These are phyloP conservation scores for Acropternis orthonyx DNA, from an alignment of 2,797 vertebrate genomes.

Conservation along the genomic window DNA sequence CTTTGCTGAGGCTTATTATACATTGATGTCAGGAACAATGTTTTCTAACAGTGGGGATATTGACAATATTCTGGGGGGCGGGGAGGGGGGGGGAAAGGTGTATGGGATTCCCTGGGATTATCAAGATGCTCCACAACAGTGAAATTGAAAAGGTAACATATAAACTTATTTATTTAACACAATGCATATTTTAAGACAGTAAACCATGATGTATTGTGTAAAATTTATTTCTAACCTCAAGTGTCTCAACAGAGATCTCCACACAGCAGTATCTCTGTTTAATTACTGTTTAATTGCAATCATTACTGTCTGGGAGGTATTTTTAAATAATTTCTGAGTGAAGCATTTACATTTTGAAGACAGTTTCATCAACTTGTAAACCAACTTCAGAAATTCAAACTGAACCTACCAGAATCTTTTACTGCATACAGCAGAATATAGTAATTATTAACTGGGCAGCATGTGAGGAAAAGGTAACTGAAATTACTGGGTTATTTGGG, in stretches of 20 bases:
- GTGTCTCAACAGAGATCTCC: conserved; percentile 3
- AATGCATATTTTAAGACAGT: background rate
- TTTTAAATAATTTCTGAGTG: conserved; percentile 26
- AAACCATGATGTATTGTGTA: background rate
- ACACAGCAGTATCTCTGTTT: background rate
- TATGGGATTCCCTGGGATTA: background rate
- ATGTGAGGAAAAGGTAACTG: background rate
- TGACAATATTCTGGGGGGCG: background rate
- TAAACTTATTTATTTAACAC: background rate
- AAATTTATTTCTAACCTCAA: background rate
- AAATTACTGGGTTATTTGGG: background rate
- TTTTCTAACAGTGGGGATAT: background rate
- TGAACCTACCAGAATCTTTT: background rate
- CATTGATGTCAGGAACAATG: background rate
- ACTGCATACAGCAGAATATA: background rate
- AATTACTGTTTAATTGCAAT: conserved; percentile 26
- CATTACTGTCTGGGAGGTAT: background rate
- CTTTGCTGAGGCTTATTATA: background rate
- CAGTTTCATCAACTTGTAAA: background rate
- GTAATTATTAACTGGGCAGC: background rate
- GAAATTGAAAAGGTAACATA: background rate
- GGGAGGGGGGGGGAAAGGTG: accelerated
- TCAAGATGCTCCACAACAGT: background rate
- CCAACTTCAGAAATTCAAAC: background rate
- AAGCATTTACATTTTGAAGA: conserved; percentile 14